phyloP scores from a whole-genome alignment of 2,797 vertebrate species.

The Pseudocheirus occidentalis region DNA sequence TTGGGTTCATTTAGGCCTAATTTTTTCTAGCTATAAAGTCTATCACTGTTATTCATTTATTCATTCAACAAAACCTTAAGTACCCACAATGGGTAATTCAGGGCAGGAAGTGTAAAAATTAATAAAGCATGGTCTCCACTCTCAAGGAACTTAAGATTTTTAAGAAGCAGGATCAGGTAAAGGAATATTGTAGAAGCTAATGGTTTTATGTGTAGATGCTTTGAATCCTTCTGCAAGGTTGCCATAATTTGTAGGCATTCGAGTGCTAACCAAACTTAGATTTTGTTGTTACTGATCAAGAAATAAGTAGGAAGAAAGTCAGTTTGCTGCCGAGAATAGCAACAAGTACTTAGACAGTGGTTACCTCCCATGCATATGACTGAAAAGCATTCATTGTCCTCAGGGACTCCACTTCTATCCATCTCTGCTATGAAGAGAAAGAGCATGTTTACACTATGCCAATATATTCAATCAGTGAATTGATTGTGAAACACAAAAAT shows the following conservation, averaged over 20 bases:
- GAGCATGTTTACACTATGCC: background rate
- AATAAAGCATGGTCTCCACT: background rate
- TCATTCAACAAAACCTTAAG: background rate
- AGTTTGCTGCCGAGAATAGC: background rate
- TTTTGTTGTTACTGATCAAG: background rate
- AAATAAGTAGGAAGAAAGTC: background rate
- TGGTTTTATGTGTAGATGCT: background rate
- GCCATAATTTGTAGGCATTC: background rate
- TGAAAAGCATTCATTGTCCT: background rate
- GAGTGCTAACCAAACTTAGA: background rate
- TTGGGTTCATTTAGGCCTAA: background rate
- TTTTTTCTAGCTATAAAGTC: background rate
- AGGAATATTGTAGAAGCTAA: background rate
- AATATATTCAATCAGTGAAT: background rate
- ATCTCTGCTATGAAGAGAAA: background rate
- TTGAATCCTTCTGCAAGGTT: background rate
- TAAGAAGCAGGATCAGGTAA: background rate
- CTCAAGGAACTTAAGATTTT: background rate
- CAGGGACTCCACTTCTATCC: background rate
- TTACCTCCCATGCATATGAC: background rate
- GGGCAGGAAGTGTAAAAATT: background rate
- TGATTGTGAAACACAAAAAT: background rate
- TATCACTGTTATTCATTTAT: background rate
- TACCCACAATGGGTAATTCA: background rate
- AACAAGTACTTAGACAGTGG: background rate